phyloP scores from a whole-genome alignment of 2,113 vertebrate species.

The Capricornis sumatraensis region DNA sequence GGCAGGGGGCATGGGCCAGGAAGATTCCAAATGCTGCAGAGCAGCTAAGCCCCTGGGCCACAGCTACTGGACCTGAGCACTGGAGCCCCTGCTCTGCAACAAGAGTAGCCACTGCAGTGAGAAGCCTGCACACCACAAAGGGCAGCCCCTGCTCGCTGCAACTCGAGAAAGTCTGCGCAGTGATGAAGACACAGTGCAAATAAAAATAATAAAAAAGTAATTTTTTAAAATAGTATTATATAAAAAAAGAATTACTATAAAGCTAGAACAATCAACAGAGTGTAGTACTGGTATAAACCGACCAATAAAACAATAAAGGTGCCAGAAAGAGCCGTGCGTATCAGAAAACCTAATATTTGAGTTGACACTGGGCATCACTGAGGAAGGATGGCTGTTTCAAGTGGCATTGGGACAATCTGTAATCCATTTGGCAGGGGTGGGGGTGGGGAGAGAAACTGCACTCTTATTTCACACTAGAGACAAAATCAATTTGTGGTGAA shows the following conservation, averaged over 20 bases:
- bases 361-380: too few relatives aligned
- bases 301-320: background rate
- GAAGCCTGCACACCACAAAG: background rate
- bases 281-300: background rate
- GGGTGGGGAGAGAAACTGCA: background rate
- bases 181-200: background rate
- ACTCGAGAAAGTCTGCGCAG: background rate
- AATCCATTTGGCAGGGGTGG: fast-evolving
- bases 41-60: background rate
- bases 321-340: background rate
- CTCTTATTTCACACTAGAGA: background rate
- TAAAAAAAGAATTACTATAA: background rate
- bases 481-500: too few relatives aligned
- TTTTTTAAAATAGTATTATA: background rate
- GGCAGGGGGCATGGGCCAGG: background rate
- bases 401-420: background rate
- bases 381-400: background rate
- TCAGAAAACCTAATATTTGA: background rate
- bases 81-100: background rate
- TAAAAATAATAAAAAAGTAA: background rate
- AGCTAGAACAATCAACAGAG: background rate
- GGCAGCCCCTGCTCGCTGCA: background rate
- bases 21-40: background rate
- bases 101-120: background rate
- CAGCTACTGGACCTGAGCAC: background rate